Evolutionary conservation across 2,888 invertebrate species (phyloP), one percentile per base, ranked within the genome.

Genomic region (Buathra laborator): DNA sequence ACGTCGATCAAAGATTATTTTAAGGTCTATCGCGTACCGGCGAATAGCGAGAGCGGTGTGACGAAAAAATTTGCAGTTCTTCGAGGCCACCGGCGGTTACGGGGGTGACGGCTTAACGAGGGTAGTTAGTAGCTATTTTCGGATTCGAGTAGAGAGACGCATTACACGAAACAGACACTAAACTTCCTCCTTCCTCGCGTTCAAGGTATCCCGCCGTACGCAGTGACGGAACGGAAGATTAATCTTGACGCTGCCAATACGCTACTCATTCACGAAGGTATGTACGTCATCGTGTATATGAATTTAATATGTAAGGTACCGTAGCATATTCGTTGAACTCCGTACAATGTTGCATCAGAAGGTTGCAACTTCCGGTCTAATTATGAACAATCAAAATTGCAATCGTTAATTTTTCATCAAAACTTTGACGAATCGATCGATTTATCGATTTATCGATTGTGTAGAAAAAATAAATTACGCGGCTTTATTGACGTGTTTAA

Each of bases 211-310:
- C 56, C 24, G 37, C 37, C 37, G 37, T 37, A 37, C 16, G 78
- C 59, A 83, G 77, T 70, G 83, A 84, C 75, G 78, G 83, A 81
- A 87, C 82, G 76, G 59, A 77, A 81, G 84, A 86, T 87, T 84
- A 84, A 86, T 86, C 84, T 81, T 81, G 86, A 87, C 86, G 78
- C 72, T 85, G 85, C 82, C 85, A 85, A 85, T 85, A 72, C 78
- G 74, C 76, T 82, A 64, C 75, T 78, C 82, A 76, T 82, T 79
- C 10, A 76, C 79, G 76, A 79, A 82, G 79, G 79, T 2, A 53
- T 66, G n/a, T 82, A 82, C 85, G 85, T 85, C 85, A 82, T 82
- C 79, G 74, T 68, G 68, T 29, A 29, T 32, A 29, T 44, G 78
- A 66, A 80, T 67, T 56, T 53, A 68, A 19, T 51, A 75, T 32